phyloP scores from a whole-genome alignment of 2,113 vertebrate species.

The Morone chrysops region DNA sequence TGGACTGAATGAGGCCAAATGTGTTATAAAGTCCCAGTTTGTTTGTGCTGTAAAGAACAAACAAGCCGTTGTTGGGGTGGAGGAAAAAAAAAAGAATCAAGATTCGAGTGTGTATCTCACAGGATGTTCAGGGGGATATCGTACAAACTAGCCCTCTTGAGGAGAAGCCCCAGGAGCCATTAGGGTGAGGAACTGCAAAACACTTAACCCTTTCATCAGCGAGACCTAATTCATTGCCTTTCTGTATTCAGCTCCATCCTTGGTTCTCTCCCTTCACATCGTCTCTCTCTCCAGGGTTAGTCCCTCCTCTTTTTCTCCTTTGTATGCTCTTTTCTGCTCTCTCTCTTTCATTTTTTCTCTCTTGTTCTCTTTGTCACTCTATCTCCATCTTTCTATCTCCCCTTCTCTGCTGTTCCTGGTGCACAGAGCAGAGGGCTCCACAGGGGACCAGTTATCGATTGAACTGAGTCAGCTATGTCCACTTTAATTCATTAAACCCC shows the following conservation, averaged over 20 bases:
- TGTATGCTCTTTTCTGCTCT: conserved; percentile 46
- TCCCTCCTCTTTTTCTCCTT: conserved; percentile 58
- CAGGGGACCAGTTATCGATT: conserved; percentile 80
- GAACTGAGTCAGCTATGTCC: conserved; percentile 85
- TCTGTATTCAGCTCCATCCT: conserved; percentile 61
- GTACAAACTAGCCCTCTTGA: conserved; percentile 48
- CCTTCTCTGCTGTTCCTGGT: conserved; percentile 53
- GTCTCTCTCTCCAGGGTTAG: conserved; percentile 45
- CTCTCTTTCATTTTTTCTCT: conserved; percentile 40
- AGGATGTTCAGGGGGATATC: conserved; percentile 29
- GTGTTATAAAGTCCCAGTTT: conserved; percentile 61
- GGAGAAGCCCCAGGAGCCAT: conserved; percentile 56
- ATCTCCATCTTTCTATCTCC: conserved; percentile 49
- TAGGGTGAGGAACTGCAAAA: conserved; percentile 65
- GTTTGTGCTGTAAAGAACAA: conserved; percentile 68
- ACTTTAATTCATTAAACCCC: conserved; percentile 86
- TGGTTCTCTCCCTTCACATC: conserved; percentile 40
- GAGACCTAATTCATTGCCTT: conserved; percentile 51
- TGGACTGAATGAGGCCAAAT: conserved; percentile 77
- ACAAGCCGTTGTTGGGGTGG: conserved; percentile 37
- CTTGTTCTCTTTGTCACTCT: conserved; percentile 57
- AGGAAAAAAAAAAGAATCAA: neutral
- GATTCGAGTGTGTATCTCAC: conserved; percentile 36
- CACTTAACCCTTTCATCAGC: conserved; percentile 76
- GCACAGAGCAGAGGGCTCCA: conserved; percentile 60